Conservation (phyloP, 2,888 invertebrate species). For the Rhaphigaster nebulosa region DNA sequence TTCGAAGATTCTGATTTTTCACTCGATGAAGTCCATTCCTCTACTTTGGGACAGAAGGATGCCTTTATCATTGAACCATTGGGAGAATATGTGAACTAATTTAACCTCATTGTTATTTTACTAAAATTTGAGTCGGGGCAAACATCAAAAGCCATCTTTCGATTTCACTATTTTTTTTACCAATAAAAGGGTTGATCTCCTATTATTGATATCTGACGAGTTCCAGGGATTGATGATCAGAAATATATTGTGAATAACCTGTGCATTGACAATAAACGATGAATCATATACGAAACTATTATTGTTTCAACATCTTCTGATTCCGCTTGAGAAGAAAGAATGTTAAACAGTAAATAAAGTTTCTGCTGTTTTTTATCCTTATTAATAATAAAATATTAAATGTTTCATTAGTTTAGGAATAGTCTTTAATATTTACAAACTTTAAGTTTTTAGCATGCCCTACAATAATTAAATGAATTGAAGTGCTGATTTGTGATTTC, state of each 20-base stretch:
- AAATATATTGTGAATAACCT: background rate
- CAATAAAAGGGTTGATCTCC: background rate
- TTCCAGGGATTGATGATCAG: background rate
- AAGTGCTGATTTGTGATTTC: too few species aligned
- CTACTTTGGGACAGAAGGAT: background rate
- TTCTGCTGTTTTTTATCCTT: background rate
- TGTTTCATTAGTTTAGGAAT: background rate
- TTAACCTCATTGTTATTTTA: background rate
- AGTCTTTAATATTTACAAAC: background rate
- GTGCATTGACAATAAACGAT: background rate
- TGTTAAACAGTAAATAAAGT: conserved; percentile 2
- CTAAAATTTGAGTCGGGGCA: background rate
- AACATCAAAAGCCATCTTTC: background rate
- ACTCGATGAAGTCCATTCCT: background rate
- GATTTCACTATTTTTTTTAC: background rate
- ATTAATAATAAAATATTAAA: background rate
- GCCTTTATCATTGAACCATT: background rate
- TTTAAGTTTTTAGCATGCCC: background rate
- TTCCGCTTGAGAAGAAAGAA: background rate
- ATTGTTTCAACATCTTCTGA: background rate
- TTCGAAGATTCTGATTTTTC: background rate
- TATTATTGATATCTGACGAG: background rate
- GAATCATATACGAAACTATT: background rate
- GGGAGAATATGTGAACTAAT: background rate
- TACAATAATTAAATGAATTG: background rate